A percentile compares a stretch with the other conserved stretches of the same genome.
phyloP scores from a whole-genome alignment of 2,113 vertebrate species.

The Pontoporia blainvillei region DNA sequence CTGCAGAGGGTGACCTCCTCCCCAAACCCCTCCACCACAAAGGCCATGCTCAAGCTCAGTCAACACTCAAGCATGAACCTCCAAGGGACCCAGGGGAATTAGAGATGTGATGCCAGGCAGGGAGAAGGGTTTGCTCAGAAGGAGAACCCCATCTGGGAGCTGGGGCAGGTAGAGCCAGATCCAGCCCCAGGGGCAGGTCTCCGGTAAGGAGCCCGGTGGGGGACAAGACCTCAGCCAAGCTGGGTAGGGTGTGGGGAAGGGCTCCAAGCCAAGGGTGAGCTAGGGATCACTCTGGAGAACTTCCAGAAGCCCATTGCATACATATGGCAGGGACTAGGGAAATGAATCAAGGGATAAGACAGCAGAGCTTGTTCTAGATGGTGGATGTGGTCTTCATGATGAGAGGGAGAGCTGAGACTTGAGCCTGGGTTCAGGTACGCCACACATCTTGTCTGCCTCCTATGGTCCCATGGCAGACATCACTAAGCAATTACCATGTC shows the following conservation, averaged over 20 bases:
- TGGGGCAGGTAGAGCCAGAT: not conserved
- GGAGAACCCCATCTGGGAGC: not conserved
- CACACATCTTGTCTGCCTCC: accelerated
- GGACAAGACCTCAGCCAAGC: not conserved
- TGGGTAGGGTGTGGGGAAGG: not conserved
- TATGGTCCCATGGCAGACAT: not conserved
- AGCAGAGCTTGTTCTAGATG: not conserved
- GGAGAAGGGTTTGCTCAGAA: not conserved
- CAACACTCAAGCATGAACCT: not conserved
- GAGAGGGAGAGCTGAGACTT: not conserved
- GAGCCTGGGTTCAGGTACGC: not conserved
- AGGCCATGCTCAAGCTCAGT: not conserved
- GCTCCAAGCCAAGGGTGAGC: not conserved
- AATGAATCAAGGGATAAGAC: not conserved
- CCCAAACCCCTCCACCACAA: not conserved
- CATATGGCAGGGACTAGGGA: not conserved
- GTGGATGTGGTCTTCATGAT: not conserved
- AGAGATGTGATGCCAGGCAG: too few relatives aligned
- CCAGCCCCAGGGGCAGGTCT: not conserved
- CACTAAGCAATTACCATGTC: accelerated
- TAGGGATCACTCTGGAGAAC: not conserved
- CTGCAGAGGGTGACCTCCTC: not conserved
- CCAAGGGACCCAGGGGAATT: accelerated
- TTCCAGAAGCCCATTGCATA: not conserved
- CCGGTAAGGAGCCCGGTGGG: not conserved